Base-by-base conservation (phyloP, 1,140 invertebrate genomes). In the Zaprionus gabonicus region DNA sequence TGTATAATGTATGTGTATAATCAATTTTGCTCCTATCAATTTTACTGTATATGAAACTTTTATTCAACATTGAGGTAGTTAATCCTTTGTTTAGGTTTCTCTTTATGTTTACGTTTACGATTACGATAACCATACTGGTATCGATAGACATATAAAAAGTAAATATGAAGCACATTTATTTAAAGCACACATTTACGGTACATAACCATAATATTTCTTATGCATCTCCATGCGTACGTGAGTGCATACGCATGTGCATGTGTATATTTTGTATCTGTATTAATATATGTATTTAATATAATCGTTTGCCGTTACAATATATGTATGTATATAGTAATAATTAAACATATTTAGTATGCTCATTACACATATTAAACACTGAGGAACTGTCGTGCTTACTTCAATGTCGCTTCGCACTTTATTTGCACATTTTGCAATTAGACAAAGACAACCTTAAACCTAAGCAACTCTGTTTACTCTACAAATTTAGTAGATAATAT, bases 371-470 rank as follows among this genome's bases (percentile, higher is more conserved):
- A 82, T 90, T 90, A 84, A 90, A 88, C 85, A 90, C 85, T 85
- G 85, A 90, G 85, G 85, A 90, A 90, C 85, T 90, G 85, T 90
- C 85, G 85, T 90, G 85, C 85, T 90, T 90, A 80, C 75, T 90
- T 90, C 81, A 81, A 90, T 84, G 85, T 76, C 66, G 71, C 71
- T 72, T 76, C 67, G 75, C 79, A 79, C 73, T 71, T 56, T 55
- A 46, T 74, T 72, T 83, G 70, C 44, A 56, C 2, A 46, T 46
- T 17, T 46, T 46, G 41, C 41, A 46, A 44, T 70, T 76, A 62
- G 65, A 79, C 76, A 82, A 82, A 86, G 63, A 66, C 38, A 69
- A 86, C 38, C 51, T 67, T 85, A 85, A 85, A 71, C 56, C 78
- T 79, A 78, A 83, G 77, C 81, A 73, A 80, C 76, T 80, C 73